phyloP scores from a whole-genome alignment of 2,797 vertebrate species.

The Knipowitschia caucasica region DNA sequence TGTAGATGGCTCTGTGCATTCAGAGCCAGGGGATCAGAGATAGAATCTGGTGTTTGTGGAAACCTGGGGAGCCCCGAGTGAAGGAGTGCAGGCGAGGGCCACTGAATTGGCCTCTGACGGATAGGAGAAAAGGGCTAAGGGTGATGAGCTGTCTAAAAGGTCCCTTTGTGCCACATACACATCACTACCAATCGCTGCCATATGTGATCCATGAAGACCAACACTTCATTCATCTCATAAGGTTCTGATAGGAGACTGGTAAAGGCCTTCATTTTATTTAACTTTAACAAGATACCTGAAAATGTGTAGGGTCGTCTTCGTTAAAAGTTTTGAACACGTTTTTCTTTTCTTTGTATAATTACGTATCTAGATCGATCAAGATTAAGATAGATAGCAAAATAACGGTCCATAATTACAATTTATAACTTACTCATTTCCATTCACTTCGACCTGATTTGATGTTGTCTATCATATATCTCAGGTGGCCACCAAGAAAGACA shows the following conservation, averaged over 20 bases:
- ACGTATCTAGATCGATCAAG: no score
- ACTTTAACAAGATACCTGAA: no score
- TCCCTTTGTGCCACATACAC: constrained; percentile 64
- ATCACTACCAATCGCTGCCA: constrained; percentile 69
- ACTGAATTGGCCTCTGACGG: constrained; percentile 34
- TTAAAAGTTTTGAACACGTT: no score
- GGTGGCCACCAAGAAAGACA: no score
- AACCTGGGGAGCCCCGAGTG: constrained; percentile 49
- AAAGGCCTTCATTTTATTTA: no score
- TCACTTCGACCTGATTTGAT: no score
- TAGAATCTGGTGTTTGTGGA: constrained; percentile 73
- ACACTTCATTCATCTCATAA: constrained; percentile 43
- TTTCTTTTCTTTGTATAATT: no score
- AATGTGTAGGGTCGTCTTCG: no score
- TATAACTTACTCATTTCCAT: no score
- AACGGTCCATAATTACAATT: no score
- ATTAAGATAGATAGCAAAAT: no score
- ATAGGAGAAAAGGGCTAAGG: constrained; percentile 28
- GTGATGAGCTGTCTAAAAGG: constrained; percentile 68
- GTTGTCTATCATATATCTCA: no score
- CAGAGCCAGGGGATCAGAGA: constrained; percentile 53
- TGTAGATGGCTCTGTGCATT: constrained; percentile 69
- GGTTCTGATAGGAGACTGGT: not conserved
- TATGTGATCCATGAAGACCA: constrained; percentile 54
- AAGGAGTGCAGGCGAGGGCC: constrained; percentile 37